These are phyloP conservation scores for Lepidocyrtinus sp. DNA, from an alignment of 2,888 invertebrate genomes.

Conservation along the genomic window DNA sequence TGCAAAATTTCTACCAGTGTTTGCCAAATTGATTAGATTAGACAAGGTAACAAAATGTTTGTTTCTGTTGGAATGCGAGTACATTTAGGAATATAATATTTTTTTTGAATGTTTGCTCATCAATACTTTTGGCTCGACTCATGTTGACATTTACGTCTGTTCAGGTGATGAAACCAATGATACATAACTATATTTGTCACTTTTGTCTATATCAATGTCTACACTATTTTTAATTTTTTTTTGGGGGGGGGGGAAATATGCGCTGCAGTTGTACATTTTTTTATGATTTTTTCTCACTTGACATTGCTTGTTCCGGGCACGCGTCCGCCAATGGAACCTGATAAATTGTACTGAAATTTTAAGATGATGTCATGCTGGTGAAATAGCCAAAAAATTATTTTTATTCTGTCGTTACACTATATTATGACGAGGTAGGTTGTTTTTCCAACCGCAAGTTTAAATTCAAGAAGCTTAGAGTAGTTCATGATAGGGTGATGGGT, in stretches of 20 bases:
- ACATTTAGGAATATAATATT: too few relatives aligned
- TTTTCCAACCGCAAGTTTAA: too few relatives aligned
- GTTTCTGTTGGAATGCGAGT: neutral
- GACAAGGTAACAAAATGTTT: conserved; percentile 1
- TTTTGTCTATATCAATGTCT: neutral
- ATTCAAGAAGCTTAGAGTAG: too few relatives aligned
- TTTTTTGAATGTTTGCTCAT: conserved; percentile 24
- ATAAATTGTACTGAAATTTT: neutral
- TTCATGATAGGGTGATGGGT: too few relatives aligned
- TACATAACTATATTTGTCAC: conserved; percentile 15
- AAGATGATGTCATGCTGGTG: neutral
- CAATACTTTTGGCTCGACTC: conserved; percentile 35
- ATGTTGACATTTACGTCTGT: conserved; percentile 29
- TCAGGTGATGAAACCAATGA: conserved; percentile 9
- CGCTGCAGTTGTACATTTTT: too few relatives aligned
- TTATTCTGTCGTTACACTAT: too few relatives aligned
- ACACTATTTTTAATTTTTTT: too few relatives aligned
- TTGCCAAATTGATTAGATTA: conserved; percentile 14
- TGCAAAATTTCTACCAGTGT: neutral
- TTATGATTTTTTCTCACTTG: too few relatives aligned
- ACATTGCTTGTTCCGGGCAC: conserved; percentile 1
- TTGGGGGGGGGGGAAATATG: too few relatives aligned
- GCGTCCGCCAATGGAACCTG: neutral
- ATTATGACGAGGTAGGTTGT: too few relatives aligned
- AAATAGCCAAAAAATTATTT: neutral